Conservation (phyloP, 2,888 invertebrate genomes). For the Agrenia bidenticulata region DNA sequence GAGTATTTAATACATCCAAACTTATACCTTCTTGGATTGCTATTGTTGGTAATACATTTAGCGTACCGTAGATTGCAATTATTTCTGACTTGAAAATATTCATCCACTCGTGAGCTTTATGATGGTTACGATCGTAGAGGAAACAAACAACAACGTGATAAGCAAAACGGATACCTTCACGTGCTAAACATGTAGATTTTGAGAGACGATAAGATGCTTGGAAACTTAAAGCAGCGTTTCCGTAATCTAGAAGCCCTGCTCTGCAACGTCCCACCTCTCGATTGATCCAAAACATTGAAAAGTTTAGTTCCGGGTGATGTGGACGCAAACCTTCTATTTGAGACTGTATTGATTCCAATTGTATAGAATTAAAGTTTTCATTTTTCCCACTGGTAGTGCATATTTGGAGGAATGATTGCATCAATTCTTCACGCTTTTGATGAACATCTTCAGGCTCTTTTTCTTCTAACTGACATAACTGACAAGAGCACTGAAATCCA, state of each 20-base stretch:
- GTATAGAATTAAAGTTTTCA: background rate
- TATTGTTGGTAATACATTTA: background rate
- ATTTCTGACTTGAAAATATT: background rate
- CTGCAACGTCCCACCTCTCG: background rate
- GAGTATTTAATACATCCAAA: no score
- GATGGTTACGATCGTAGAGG: no score
- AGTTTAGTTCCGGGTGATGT: background rate
- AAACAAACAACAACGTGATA: no score
- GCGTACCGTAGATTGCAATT: background rate
- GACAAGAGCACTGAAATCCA: background rate
- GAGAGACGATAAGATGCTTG: conserved; percentile 5
- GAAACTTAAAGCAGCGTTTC: background rate
- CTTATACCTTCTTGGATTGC: no score
- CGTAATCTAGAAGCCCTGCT: background rate
- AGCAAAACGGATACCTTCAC: conserved; percentile 2
- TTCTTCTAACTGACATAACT: conserved; percentile 2
- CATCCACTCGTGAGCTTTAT: conserved; percentile 6
- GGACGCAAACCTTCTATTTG: conserved; percentile 6
- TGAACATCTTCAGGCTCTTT: background rate
- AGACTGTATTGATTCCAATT: conserved; percentile 2
- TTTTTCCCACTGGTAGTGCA: background rate
- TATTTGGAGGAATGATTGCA: background rate
- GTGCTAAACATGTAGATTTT: background rate
- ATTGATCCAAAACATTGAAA: conserved; percentile 7
- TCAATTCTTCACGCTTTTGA: background rate